Conservation (phyloP, 2,113 vertebrate genomes). For the Arizona elegans region DNA sequence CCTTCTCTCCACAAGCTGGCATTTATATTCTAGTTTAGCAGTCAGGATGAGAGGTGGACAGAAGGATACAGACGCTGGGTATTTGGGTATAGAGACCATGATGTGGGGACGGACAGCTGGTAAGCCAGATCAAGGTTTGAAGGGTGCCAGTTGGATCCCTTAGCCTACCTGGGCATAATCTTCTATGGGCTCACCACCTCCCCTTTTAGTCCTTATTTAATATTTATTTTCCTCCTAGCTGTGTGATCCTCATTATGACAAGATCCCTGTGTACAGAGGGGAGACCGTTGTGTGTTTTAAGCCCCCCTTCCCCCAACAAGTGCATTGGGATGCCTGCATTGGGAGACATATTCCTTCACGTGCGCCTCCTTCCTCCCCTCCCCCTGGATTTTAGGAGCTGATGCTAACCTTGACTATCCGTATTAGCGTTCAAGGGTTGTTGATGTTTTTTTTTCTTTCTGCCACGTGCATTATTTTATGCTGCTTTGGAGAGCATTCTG, state of each 20-base stretch:
- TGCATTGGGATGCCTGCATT: neutral
- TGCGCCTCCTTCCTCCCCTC: neutral
- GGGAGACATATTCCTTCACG: neutral
- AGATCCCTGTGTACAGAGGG: neutral
- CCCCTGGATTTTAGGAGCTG: neutral
- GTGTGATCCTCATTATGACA: neutral
- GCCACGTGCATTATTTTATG: neutral
- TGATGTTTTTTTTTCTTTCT: neutral
- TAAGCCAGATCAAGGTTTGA: neutral
- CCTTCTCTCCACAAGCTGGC: slow-evolving; percentile 27
- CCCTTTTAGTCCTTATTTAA: neutral
- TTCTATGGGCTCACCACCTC: neutral
- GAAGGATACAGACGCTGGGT: slow-evolving; percentile 12
- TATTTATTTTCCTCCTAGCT: neutral
- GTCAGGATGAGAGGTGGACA: slow-evolving; percentile 8
- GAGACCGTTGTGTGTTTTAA: no score
- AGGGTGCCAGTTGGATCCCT: neutral
- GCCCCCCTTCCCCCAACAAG: neutral
- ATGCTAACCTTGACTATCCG: neutral
- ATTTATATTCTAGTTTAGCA: slow-evolving; percentile 27
- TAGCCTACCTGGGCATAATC: neutral
- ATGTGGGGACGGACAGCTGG: no score
- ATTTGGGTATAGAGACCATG: neutral
- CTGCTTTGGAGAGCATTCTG: neutral
- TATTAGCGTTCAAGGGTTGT: neutral